Evolutionary conservation across 2,797 vertebrate species (phyloP).

Genomic region (Salmo trutta): DNA sequence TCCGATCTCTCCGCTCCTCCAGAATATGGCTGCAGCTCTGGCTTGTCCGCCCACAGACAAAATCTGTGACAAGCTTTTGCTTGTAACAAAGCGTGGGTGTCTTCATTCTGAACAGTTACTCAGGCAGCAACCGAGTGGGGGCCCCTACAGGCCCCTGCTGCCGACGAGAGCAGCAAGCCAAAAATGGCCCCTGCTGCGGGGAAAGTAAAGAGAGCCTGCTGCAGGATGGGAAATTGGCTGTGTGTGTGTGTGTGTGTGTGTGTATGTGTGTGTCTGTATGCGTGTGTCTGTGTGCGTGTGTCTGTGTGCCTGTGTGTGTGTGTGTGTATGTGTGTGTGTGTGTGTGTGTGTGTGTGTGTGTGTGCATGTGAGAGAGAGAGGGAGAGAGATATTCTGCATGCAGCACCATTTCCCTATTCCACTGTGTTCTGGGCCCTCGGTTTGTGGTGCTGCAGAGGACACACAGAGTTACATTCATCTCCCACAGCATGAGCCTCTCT

Average conservation of each 20-base stretch:
- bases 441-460: slow-evolving; percentile 2
- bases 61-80: background rate
- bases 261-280: slow-evolving; percentile 11
- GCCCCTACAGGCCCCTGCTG: too few species aligned
- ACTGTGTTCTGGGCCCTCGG: slow-evolving; percentile 2
- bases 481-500: background rate
- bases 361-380: slow-evolving; percentile 1
- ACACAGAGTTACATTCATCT: background rate
- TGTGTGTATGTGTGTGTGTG: slow-evolving; percentile 53
- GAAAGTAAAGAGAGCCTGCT: too few species aligned
- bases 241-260: background rate
- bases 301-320: slow-evolving; percentile 41
- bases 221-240: background rate
- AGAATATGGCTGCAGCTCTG: background rate
- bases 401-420: background rate
- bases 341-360: slow-evolving; percentile 11
- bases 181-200: too few species aligned
- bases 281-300: slow-evolving; percentile 42
- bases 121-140: too few species aligned
- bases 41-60: background rate
- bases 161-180: background rate
- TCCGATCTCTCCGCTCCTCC: background rate
- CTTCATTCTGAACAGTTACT: background rate
- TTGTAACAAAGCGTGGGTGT: slow-evolving; percentile 7
- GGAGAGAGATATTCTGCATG: background rate